Conservation (phyloP, 2,113 vertebrate species). For the Dryoscopus gambensis region DNA sequence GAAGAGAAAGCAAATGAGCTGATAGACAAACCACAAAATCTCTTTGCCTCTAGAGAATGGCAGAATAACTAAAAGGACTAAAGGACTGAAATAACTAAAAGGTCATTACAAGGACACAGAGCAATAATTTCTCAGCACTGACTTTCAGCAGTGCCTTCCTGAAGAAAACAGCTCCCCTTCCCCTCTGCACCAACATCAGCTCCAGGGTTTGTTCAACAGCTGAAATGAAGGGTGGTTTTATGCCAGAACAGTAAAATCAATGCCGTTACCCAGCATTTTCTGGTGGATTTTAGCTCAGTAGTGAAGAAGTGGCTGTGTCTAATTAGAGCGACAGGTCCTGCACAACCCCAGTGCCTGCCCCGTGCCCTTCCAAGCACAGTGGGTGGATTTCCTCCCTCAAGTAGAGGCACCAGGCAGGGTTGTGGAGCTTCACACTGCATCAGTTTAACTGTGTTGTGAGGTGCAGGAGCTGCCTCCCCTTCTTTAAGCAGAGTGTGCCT, state of each 20-base stretch:
- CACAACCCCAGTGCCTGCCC: not conserved
- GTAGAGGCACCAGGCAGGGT: not conserved
- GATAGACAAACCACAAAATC: not conserved
- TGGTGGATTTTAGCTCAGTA: not conserved
- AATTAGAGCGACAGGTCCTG: not conserved
- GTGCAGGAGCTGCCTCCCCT: not conserved
- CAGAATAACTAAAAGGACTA: not conserved
- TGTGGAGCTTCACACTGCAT: not conserved
- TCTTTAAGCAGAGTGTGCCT: not conserved
- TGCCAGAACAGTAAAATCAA: not conserved
- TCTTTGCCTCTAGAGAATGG: not conserved
- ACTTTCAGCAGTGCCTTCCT: not conserved
- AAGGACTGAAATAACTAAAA: not conserved
- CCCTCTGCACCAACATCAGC: not conserved
- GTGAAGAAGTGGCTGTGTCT: not conserved
- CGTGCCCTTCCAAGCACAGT: rapidly evolving
- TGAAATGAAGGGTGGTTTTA: not conserved
- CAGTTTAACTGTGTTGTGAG: not conserved
- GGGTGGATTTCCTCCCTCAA: not conserved
- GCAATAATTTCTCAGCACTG: not conserved
- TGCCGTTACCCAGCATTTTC: not conserved
- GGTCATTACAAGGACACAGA: not conserved
- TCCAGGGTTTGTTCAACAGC: not conserved
- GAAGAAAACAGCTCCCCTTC: not conserved
- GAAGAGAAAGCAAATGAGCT: not conserved